Evolutionary conservation across 2,797 vertebrate genomes (phyloP), one percentile per base, ranked within the genome.

Genomic region (Gila robusta): DNA sequence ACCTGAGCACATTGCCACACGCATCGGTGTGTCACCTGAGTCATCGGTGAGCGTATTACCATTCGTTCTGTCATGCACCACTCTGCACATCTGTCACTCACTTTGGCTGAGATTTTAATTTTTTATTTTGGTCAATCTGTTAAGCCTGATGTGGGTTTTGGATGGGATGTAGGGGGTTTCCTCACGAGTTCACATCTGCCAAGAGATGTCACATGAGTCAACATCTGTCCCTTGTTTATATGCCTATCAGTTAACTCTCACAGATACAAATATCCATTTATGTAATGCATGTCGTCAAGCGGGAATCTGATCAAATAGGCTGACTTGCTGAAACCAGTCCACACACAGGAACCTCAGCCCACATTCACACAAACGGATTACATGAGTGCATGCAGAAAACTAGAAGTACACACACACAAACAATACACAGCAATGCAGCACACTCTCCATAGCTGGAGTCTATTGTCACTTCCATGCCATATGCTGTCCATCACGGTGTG

Each of bases 121-220:
- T 94, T 94, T 94, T 94, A 95, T 95, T 95, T 96, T 93, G 95
- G 94, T 94, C 94, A 95, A 96, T 96, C 95, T 96, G 95, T 94
- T 95, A 94, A 86, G 91, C 93, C 94, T 92, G 94, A 95, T 95
- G 94, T 93, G 92, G 92, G 90, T n/a, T 78, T 67, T 9, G 35
- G 54, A 32, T 52, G 66, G 28, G 54, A 84, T 67, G 39, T 21
- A 59, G 47, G 93, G 90, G 92, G 92, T 92, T 93, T 91, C 91
- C 90, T 91, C 93, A 94, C 93, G 88, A 92, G 90, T 92, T 92
- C 92, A 93, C 94, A 96, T 95, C 95, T 96, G 95, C 91, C 88
- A 89, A 94, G 91, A 93, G 93, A 93, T 94, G 94, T 94, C 93
- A 92, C 89, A 91, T 87, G 89, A 93, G 92, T 90, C 93, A 93